These are phyloP conservation scores for Penelope pileata DNA, from an alignment of 2,113 vertebrate species.

Conservation along the genomic window DNA sequence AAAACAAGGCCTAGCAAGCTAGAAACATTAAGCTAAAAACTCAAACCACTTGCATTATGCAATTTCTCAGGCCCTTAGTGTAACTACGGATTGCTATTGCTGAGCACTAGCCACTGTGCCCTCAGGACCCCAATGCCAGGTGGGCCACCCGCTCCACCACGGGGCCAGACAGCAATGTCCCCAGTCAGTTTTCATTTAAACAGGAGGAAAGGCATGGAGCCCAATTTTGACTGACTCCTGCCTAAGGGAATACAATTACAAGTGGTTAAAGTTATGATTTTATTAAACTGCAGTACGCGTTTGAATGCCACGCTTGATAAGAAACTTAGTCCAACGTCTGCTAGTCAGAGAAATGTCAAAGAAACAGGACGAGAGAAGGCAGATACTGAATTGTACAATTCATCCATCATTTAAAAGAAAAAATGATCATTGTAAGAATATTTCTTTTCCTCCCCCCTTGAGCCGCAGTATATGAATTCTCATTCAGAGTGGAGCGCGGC, in stretches of 20 bases:
- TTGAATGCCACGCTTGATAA: fast-evolving
- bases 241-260: background rate
- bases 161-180: background rate
- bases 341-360: background rate
- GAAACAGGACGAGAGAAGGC: background rate
- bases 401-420: background rate
- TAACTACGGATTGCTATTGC: background rate
- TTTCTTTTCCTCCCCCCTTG: background rate
- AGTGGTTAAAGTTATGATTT: background rate
- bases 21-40: background rate
- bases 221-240: background rate
- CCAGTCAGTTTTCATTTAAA: background rate
- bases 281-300: background rate
- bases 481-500: background rate
- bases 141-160: background rate
- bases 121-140: fast-evolving
- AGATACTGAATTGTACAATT: background rate
- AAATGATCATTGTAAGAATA: fast-evolving
- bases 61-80: background rate
- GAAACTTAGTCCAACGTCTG: background rate
- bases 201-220: background rate
- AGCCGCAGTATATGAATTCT: background rate
- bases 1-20: background rate
- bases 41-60: background rate
- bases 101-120: background rate